Base-by-base conservation (phyloP, 2,113 vertebrate genomes). In the Cynoglossus semilaevis region DNA sequence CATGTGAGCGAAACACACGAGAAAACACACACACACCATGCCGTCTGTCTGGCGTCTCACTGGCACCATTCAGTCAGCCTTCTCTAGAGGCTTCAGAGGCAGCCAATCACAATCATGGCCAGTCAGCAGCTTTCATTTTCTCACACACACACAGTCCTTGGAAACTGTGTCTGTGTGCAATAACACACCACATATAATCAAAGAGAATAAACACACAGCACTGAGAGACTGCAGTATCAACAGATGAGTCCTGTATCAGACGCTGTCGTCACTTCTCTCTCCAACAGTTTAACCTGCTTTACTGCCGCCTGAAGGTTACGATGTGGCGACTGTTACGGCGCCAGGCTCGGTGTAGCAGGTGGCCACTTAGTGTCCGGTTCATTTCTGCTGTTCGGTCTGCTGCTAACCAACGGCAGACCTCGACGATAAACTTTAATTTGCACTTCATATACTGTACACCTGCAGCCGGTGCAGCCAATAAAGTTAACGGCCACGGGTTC, bases 71-170 rank as follows among this genome's bases (percentile, higher is more conserved):
- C 37, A 75, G 82, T 58, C 72, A 17, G 60, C 35, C 63, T 67
- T 85, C 82, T 81, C 76, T 64, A 51, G 78, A 78, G 79, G 61
- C 52, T 56, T 41, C 55, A 59, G 62, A 76, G 43, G 47, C 51
- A 77, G 67, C 70, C 78, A 83, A 80, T 79, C 80, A 68, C 68
- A 79, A n/a, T 41, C 9, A 41, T 47, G 67, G 75, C 62, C 74
- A 70, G 72, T 81, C 72, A 78, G 70, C 82, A 78, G 80, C 71
- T 63, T 75, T 81, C 61, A 83, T 81, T 82, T 81, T 80, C 45
- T 51, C 22, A 29, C 22, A 56, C 52, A 60, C n/a, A 44, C 45
- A 62, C 36, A 36, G 62, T 71, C 72, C 70, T 58, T 17, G 42
- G 76, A 71, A 75, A 59, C 34, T 61, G 36, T 22, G 37, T 59